Conservation (phyloP, 1,140 invertebrate genomes). For the Epicauta chinensis region DNA sequence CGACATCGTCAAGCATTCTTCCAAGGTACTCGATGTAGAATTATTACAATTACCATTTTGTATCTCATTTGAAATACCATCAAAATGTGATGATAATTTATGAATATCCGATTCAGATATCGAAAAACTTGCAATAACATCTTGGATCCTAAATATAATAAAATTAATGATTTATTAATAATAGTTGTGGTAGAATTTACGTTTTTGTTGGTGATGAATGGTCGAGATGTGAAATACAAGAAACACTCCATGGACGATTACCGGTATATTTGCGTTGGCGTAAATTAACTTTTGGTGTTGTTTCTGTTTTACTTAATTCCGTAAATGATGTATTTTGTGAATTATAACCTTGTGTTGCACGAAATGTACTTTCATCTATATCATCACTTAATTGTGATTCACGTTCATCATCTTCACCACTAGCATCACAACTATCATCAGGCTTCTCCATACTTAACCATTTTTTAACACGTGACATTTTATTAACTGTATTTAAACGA, state of each 20-base stretch:
- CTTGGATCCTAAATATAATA: slow-evolving; percentile 32
- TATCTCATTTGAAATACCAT: no score
- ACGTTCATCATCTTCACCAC: slow-evolving; percentile 77
- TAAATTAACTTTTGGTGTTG: slow-evolving; percentile 44
- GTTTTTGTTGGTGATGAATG: slow-evolving; percentile 14
- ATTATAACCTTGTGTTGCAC: slow-evolving; percentile 43
- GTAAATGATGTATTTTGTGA: slow-evolving; percentile 51
- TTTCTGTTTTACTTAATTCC: slow-evolving; percentile 29
- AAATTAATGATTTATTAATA: not conserved
- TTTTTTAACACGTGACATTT: slow-evolving; percentile 62
- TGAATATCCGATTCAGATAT: slow-evolving; percentile 83
- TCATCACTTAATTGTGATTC: slow-evolving; percentile 73
- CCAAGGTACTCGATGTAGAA: slow-evolving; percentile 58
- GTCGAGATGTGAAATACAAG: slow-evolving; percentile 65
- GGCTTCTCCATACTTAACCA: slow-evolving; percentile 47
- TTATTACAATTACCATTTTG: slow-evolving; percentile 8
- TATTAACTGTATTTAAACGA: slow-evolving; percentile 41
- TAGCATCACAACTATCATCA: slow-evolving; percentile 68
- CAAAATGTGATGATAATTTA: slow-evolving; percentile 47
- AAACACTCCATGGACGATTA: slow-evolving; percentile 76
- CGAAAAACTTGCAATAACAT: slow-evolving; percentile 50
- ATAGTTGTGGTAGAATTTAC: slow-evolving; percentile 17
- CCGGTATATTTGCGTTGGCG: slow-evolving; percentile 48
- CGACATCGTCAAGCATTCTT: slow-evolving; percentile 50
- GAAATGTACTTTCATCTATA: slow-evolving; percentile 57